A percentile compares a stretch with the other conserved stretches of the same genome.
phyloP scores from a whole-genome alignment of 2,888 invertebrate species.

The Limnephilus marmoratus region DNA sequence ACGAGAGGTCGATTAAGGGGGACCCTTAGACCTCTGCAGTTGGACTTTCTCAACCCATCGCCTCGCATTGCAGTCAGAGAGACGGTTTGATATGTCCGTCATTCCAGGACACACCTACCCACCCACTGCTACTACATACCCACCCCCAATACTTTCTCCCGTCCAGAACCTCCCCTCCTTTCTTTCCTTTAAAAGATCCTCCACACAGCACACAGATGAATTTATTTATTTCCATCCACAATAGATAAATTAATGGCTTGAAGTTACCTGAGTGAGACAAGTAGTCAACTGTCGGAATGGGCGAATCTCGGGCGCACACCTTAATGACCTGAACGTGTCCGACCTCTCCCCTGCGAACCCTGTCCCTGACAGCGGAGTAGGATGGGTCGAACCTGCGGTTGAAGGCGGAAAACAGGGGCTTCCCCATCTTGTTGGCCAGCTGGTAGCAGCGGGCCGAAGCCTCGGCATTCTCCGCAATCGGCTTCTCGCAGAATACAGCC shows the following conservation, averaged over 20 bases:
- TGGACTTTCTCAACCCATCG: no score
- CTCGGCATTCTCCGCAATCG: conserved; percentile 78
- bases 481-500: conserved; percentile 84
- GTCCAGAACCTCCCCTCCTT: no score
- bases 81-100: no score
- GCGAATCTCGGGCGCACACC: conserved; percentile 81
- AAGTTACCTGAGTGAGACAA: conserved; percentile 77
- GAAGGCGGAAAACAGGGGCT: conserved; percentile 80
- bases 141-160: no score
- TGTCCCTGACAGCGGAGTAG: conserved; percentile 74
- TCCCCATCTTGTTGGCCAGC: conserved; percentile 76
- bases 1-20: no score
- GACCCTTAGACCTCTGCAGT: no score
- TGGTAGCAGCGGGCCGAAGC: conserved; percentile 79
- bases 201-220: no score
- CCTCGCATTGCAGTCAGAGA: no score
- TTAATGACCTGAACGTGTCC: conserved; percentile 82
- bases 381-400: conserved; percentile 83
- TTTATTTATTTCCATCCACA: no score
- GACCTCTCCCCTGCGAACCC: conserved; percentile 77
- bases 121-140: no score
- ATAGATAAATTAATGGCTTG: not conserved
- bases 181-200: no score
- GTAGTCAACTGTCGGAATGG: conserved; percentile 80
- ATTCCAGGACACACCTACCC: no score